phyloP scores from a whole-genome alignment of 2,113 vertebrate genomes.

The Lagopus muta region DNA sequence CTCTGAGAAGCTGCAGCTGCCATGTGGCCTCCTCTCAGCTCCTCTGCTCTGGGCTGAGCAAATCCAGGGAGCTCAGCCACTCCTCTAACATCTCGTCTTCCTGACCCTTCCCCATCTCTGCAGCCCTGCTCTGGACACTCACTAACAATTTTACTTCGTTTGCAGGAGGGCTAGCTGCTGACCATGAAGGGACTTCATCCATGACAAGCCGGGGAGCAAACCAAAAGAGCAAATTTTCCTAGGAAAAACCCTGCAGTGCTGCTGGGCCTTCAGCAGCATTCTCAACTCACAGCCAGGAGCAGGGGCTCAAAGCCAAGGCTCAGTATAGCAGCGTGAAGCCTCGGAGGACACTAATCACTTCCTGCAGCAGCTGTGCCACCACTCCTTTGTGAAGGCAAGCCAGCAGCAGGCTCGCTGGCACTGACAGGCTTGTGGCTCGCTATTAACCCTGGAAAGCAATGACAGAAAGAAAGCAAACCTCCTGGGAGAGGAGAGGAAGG shows the following conservation, averaged over 20 bases:
- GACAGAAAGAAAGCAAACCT: neutral
- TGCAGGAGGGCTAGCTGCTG: neutral
- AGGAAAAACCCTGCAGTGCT: neutral
- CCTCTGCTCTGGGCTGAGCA: too few relatives aligned
- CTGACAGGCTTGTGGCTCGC: neutral
- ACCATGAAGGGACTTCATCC: neutral
- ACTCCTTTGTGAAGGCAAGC: neutral
- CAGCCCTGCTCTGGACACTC: too few relatives aligned
- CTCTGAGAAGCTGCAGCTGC: too few relatives aligned
- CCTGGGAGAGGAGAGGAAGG: neutral
- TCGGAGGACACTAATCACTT: neutral
- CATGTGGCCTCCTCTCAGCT: too few relatives aligned
- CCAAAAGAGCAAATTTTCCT: neutral
- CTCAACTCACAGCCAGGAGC: neutral
- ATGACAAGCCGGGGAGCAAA: neutral
- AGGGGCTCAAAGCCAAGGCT: neutral
- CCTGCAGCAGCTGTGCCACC: neutral
- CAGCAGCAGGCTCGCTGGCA: neutral
- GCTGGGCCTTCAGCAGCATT: neutral
- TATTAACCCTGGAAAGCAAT: neutral
- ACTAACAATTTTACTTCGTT: neutral
- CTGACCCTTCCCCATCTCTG: too few relatives aligned
- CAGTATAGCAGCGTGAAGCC: neutral
- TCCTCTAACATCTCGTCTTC: too few relatives aligned
- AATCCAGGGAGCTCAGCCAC: too few relatives aligned